These are phyloP conservation scores for Sanderia malayensis DNA, from an alignment of 30 jellyfish, hydroid and myxozoan species.

Conservation along the genomic window DNA sequence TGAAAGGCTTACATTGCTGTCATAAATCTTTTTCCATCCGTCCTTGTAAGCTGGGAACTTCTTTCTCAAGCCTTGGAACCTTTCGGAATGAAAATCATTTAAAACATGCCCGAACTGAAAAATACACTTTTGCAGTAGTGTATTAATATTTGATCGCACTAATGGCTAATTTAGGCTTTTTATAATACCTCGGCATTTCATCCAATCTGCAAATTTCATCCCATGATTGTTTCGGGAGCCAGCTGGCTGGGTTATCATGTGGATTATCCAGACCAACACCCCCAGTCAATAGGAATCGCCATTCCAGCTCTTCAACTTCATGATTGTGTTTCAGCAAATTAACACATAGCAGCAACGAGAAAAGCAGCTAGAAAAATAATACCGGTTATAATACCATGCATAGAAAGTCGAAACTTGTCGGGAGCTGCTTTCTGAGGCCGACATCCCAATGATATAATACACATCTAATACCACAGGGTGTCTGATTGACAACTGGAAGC, in stretches of 20 bases:
- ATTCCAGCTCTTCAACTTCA: slow-evolving; percentile 68
- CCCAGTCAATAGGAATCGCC: slow-evolving; percentile 95
- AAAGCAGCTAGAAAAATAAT: slow-evolving; percentile 58
- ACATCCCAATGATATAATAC: no score
- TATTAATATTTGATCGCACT: no score
- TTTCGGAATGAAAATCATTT: neutral
- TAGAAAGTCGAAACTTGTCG: no score
- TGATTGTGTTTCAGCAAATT: slow-evolving; percentile 81
- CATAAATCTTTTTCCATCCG: slow-evolving; percentile 94
- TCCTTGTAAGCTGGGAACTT: slow-evolving; percentile 51
- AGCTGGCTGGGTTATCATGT: slow-evolving; percentile 70
- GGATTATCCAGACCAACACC: slow-evolving; percentile 98
- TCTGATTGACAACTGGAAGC: no score
- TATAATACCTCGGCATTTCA: slow-evolving; percentile 68
- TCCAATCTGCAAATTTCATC: slow-evolving; percentile 82
- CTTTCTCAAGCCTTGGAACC: slow-evolving; percentile 59
- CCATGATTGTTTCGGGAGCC: slow-evolving; percentile 97
- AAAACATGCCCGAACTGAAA: no score
- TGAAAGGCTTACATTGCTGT: slow-evolving; percentile 89
- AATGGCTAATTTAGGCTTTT: no score
- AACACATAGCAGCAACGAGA: slow-evolving; percentile 84
- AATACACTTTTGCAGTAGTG: no score
- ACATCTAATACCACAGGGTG: no score
- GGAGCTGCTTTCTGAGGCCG: no score
- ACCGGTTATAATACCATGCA: no score